phyloP scores from a whole-genome alignment of 1,140 invertebrate species.

The Drosophila chauvacae region DNA sequence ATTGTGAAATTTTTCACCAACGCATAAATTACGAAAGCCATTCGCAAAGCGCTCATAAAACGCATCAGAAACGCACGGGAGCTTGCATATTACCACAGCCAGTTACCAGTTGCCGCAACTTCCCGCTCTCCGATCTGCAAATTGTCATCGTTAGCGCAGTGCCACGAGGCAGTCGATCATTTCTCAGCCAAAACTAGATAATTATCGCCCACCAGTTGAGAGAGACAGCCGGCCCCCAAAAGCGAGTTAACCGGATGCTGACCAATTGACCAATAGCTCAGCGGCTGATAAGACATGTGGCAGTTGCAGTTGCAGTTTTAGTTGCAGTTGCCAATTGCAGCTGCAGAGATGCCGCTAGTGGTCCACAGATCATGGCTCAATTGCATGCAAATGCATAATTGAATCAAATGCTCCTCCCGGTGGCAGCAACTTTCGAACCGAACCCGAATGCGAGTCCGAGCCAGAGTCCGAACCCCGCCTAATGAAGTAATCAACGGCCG shows the following conservation, averaged over 20 bases:
- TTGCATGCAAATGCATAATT: conserved; percentile 81
- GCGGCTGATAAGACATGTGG: conserved; percentile 30
- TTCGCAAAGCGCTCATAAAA: conserved; percentile 42
- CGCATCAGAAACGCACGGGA: conserved; percentile 55
- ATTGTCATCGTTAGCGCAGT: conserved; percentile 73
- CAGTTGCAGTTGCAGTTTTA: conserved; percentile 45
- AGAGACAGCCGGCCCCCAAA: conserved; percentile 47
- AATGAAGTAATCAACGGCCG: conserved; percentile 78
- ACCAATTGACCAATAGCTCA: conserved; percentile 34
- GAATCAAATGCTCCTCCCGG: conserved; percentile 65
- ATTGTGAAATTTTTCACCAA: conserved; percentile 26
- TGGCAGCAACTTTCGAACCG: conserved; percentile 27
- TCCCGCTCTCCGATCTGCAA: conserved; percentile 36
- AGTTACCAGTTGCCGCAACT: not conserved
- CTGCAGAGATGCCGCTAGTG: conserved; percentile 29
- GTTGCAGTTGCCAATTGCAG: conserved; percentile 56
- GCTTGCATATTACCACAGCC: conserved; percentile 43
- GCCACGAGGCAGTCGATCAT: conserved; percentile 68
- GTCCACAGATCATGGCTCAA: conserved; percentile 68
- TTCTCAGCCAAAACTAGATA: conserved; percentile 67
- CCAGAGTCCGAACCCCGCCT: conserved; percentile 40
- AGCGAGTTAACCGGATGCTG: conserved; percentile 48
- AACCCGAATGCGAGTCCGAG: conserved; percentile 1
- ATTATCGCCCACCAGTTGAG: conserved; percentile 76
- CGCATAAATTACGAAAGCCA: conserved; percentile 49